Conservation (phyloP, 2,888 invertebrate species). For the Drosophila quinaria region DNA sequence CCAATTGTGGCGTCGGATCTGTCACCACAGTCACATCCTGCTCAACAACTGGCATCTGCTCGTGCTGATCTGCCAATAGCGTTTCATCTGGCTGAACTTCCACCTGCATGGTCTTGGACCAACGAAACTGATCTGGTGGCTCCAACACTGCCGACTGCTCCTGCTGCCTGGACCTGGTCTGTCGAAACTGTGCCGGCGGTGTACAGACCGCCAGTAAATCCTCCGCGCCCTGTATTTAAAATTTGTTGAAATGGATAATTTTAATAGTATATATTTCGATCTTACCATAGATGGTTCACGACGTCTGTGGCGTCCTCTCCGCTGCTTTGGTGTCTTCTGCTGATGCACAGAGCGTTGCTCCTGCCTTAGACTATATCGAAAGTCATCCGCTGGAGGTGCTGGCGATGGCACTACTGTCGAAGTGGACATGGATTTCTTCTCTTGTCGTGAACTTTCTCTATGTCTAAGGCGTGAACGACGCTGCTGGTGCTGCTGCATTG, state of each 20-base stretch:
- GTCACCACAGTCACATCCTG: background rate
- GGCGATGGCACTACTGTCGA: background rate
- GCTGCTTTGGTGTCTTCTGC: background rate
- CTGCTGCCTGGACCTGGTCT: conserved; percentile 10
- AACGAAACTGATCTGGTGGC: background rate
- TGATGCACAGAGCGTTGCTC: background rate
- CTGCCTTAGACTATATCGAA: background rate
- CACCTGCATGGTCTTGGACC: background rate
- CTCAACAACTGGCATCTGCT: background rate
- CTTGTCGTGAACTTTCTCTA: background rate
- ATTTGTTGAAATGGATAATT: background rate
- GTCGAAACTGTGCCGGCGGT: conserved; percentile 37
- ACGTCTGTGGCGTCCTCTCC: background rate
- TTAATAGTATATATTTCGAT: background rate
- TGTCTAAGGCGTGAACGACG: background rate
- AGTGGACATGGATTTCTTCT: background rate
- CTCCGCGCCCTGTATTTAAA: conserved; percentile 27
- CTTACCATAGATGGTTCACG: conserved; percentile 27
- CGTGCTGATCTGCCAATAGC: background rate
- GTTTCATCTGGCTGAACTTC: background rate
- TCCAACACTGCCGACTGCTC: background rate
- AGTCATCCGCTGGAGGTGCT: background rate
- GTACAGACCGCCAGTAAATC: conserved; percentile 34
- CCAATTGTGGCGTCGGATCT: conserved; percentile 2
- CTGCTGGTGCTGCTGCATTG: background rate